Evolutionary conservation across 1,140 invertebrate species (phyloP).

Genomic region (Cecropterus lyciades): DNA sequence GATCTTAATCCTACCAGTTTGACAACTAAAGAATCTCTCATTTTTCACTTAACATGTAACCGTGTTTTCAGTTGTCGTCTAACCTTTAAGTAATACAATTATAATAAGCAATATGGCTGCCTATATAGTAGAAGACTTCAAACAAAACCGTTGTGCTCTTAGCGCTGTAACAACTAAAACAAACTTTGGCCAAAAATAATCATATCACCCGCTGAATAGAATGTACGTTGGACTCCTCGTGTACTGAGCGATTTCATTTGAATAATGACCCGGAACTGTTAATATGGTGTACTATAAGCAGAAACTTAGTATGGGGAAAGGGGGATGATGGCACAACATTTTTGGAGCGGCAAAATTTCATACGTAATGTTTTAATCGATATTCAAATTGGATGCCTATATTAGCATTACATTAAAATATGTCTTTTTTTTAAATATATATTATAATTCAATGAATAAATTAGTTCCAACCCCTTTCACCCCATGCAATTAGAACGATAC

Average conservation of each 20-base stretch:
- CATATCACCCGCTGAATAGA: conserved; percentile 55
- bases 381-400: too few relatives aligned
- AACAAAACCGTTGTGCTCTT: conserved; percentile 53
- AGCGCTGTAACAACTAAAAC: conserved; percentile 67
- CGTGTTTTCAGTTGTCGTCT: background rate
- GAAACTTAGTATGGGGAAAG: too few relatives aligned
- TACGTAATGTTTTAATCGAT: too few relatives aligned
- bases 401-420: too few relatives aligned
- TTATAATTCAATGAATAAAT: too few relatives aligned
- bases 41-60: background rate
- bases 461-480: too few relatives aligned
- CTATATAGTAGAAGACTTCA: conserved; percentile 41
- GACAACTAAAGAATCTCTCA: background rate
- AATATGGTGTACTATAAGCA: too few relatives aligned
- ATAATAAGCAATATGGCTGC: conserved; percentile 30
- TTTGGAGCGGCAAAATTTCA: too few relatives aligned
- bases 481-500: too few relatives aligned
- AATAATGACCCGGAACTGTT: too few relatives aligned
- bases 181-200: conserved; percentile 73
- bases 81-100: background rate
- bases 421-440: too few relatives aligned
- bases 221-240: conserved; percentile 22
- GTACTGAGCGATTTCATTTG: conserved; percentile 1
- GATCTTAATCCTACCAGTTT: background rate
- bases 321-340: too few relatives aligned